Base-by-base conservation (phyloP, 2,797 vertebrate species). In the Myotis planiceps region DNA sequence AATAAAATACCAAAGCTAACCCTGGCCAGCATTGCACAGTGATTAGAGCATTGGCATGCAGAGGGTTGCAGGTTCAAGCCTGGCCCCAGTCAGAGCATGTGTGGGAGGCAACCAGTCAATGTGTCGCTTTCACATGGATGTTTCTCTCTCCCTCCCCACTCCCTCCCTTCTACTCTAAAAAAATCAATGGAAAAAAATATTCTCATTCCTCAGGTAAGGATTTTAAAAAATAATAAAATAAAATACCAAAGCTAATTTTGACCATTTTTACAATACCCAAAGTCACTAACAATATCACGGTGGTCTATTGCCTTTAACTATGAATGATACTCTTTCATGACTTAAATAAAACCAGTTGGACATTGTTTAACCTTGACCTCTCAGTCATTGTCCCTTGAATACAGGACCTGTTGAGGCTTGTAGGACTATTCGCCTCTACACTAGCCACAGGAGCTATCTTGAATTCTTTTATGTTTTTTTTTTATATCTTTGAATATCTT, bases 231-330 rank as follows among this genome's bases (percentile, higher is more conserved):
- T 60, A 60, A 14, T 29, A 60, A 58, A 27, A 60, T 85, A 75
- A 92, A 92, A 91, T 74, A 60, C 39, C 45, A 74, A 74, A 87
- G 47, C 74, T 76, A 76, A 34, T 76, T 92, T 27, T 89, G 85
- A 34, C 47, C 37, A 75, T 71, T 68, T 68, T 34, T 49, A 32
- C 27, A 87, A 87, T 83, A 51, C 82, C 51, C 39, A 2, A 25
- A 45, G n/a, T 81, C 58, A 82, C 29, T 6, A 86, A 68, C 39
- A 68, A 2, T 25, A 29, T 51, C 47, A 55, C 34, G 25, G 15
- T 85, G 63, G 19, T 29, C 74, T 69, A 39, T 80, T 58, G 82
- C 71, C 29, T 94, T 91, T 51, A 55, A 32, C 29, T 32, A 19
- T 2, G 8, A 51, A 19, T 32, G 15, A 49, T 75, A 19, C 5